These are phyloP conservation scores for Drosophila anomalipes DNA, from an alignment of 2,888 invertebrate genomes.

Conservation along the genomic window DNA sequence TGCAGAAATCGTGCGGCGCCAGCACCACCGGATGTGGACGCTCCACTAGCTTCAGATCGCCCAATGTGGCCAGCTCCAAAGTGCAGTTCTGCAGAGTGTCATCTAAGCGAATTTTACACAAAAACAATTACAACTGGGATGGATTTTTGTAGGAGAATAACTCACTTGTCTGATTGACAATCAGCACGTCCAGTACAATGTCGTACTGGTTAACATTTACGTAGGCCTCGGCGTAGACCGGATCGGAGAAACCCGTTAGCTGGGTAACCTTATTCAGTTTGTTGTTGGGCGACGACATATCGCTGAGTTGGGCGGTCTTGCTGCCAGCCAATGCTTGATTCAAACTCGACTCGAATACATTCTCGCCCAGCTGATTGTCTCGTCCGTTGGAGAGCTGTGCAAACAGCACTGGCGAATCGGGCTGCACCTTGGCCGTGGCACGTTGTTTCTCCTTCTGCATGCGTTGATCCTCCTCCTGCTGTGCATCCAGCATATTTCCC, in stretches of 20 bases:
- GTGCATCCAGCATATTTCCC: conserved; percentile 93
- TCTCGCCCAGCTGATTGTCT: conserved; percentile 87
- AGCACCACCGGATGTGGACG: conserved; percentile 98
- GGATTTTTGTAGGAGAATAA: conserved; percentile 8
- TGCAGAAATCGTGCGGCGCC: conserved; percentile 98
- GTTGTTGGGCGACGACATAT: conserved; percentile 87
- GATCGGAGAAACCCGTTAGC: conserved; percentile 99
- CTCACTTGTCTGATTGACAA: conserved; percentile 97
- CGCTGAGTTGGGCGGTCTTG: conserved; percentile 84
- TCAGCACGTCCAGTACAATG: conserved; percentile 98
- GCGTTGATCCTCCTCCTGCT: conserved; percentile 87
- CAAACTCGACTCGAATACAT: conserved; percentile 97
- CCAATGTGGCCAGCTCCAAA: conserved; percentile 98
- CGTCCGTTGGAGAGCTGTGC: conserved; percentile 90
- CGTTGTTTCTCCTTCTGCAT: conserved; percentile 89
- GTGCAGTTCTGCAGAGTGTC: conserved; percentile 99
- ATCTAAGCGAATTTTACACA: conserved; percentile 83
- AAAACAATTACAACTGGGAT: background rate
- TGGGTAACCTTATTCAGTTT: conserved; percentile 94
- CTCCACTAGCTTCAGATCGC: conserved; percentile 98
- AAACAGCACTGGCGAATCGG: conserved; percentile 94
- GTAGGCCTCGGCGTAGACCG: conserved; percentile 99
- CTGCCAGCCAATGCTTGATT: conserved; percentile 93
- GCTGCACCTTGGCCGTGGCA: conserved; percentile 89
- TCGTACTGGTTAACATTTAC: conserved; percentile 99